Percentiles rank a stretch among this genome's conserved stretches.
phyloP scores from a whole-genome alignment of 1,140 invertebrate genomes.

The Oryzaephilus surinamensis region DNA sequence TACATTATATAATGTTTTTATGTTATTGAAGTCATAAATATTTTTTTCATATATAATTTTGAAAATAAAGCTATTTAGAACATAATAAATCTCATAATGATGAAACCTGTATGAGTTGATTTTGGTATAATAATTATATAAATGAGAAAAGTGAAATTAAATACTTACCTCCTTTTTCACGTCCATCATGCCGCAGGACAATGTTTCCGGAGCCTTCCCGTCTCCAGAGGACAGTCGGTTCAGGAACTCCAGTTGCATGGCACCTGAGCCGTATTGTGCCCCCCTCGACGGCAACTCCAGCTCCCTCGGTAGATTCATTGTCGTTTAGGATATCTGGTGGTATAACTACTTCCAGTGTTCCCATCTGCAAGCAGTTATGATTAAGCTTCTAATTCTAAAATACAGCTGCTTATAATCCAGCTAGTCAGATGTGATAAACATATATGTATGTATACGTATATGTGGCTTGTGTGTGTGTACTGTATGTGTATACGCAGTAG shows the following conservation, averaged over 20 bases:
- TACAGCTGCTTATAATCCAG: too few species aligned
- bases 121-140: too few species aligned
- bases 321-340: constrained; percentile 73
- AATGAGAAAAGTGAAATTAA: too few species aligned
- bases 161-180: constrained; percentile 59
- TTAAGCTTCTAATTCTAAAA: constrained; percentile 8
- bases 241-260: constrained; percentile 67
- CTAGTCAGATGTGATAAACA: too few species aligned
- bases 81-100: too few species aligned
- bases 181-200: constrained; percentile 53
- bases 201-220: constrained; percentile 66
- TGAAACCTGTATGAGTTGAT: too few species aligned
- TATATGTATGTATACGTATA: too few species aligned
- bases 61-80: too few species aligned
- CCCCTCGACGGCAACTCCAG: constrained; percentile 58
- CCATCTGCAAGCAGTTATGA: constrained; percentile 50
- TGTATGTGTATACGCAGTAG: too few species aligned
- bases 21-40: constrained; percentile 16
- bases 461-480: too few species aligned
- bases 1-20: too few species aligned
- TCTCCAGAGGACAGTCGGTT: constrained; percentile 66
- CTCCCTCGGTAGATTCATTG: constrained; percentile 42
- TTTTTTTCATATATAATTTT: not conserved
- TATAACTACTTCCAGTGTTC: constrained; percentile 69
- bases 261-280: constrained; percentile 66